These are phyloP conservation scores for Pachycephus smyrnensis DNA, from an alignment of 2,888 invertebrate species.

Conservation along the genomic window DNA sequence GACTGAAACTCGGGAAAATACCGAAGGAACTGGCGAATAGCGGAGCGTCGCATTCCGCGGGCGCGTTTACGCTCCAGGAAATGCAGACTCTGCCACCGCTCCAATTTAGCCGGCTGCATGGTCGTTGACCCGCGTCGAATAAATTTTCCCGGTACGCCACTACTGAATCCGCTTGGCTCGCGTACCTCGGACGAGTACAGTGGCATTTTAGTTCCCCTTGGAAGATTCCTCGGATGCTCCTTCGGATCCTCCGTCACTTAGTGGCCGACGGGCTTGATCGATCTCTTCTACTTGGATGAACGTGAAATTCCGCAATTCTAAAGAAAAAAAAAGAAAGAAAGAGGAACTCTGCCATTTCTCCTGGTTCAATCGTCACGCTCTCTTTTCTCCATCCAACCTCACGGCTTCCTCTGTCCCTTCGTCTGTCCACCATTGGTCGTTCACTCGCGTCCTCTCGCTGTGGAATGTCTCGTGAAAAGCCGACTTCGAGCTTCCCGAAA, in stretches of 20 bases:
- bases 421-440: not conserved
- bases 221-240: not conserved
- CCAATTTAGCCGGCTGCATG: constrained; percentile 4
- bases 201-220: not conserved
- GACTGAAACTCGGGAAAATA: not conserved
- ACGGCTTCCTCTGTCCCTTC: not conserved
- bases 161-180: not conserved
- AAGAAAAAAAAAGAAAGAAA: too few species aligned
- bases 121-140: constrained; percentile 9
- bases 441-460: not conserved
- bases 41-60: constrained; percentile 2
- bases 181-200: not conserved
- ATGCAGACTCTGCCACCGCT: constrained; percentile 7
- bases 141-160: constrained; percentile 2
- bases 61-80: constrained; percentile 4
- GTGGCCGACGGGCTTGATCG: not conserved
- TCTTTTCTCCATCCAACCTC: not conserved
- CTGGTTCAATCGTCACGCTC: not conserved
- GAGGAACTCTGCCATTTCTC: not conserved
- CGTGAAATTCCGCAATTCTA: not conserved
- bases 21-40: not conserved
- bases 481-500: not conserved
- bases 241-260: not conserved
- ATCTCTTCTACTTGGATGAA: not conserved
- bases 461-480: not conserved